These are phyloP conservation scores for Chrysolina haemoptera DNA, from an alignment of 2,888 invertebrate species.

Conservation along the genomic window DNA sequence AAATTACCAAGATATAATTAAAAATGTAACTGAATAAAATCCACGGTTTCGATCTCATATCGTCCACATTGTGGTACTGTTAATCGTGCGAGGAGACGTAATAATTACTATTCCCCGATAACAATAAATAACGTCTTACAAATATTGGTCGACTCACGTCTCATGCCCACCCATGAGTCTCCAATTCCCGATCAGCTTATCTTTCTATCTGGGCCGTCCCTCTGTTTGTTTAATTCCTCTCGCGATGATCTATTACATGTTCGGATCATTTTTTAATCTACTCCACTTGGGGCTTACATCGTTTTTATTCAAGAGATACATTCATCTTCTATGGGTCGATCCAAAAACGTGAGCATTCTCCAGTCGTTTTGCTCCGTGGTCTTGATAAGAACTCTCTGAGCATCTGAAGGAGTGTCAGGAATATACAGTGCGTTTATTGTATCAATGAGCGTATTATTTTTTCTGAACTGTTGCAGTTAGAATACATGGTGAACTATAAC, in stretches of 20 bases:
- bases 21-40: constrained; percentile 51
- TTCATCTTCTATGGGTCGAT: constrained; percentile 18
- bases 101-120: constrained; percentile 66
- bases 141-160: constrained; percentile 66
- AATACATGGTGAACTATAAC: background rate
- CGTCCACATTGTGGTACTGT: constrained; percentile 44
- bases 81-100: constrained; percentile 60
- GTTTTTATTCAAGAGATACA: constrained; percentile 13
- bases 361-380: constrained; percentile 11
- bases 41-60: constrained; percentile 40
- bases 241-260: constrained; percentile 61
- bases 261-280: constrained; percentile 46
- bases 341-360: constrained; percentile 15
- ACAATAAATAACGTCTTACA: constrained; percentile 64
- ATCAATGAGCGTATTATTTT: background rate
- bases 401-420: background rate
- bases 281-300: constrained; percentile 23
- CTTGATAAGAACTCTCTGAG: constrained; percentile 3
- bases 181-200: constrained; percentile 64
- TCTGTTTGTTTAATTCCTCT: constrained; percentile 65
- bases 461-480: background rate
- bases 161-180: constrained; percentile 53
- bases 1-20: constrained; percentile 45
- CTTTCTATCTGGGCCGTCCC: constrained; percentile 62
- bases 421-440: background rate